Evolutionary conservation across 2,113 vertebrate genomes (phyloP), one percentile per base, ranked within the genome.

Genomic region (Hymenochirus boettgeri): DNA sequence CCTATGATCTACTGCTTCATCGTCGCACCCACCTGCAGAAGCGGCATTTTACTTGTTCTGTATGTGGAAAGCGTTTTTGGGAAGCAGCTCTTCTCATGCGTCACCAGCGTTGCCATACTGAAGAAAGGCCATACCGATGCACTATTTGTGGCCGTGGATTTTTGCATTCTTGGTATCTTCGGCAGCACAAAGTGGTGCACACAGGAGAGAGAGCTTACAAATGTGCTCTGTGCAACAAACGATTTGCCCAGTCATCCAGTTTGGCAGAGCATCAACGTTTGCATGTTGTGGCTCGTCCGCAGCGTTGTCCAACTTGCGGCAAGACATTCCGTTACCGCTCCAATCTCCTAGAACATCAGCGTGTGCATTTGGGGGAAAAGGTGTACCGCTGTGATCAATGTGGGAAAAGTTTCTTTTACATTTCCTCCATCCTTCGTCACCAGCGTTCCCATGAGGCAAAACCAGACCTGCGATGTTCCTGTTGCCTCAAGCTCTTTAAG

Each of bases 1-100:
- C 82, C 10, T 87, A 84, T 2, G 81, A 83, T 25, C 69, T 86
- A 15, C 77, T 86, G 2, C 72, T 83, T 17, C 85, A 87, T 57
- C 84, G 83, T 15, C 79, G 84, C 22, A 86, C 87, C 42, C 94
- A 96, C 75, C 78, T 92, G 42, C 88, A 82, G 39, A 90, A 92
- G 3, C 77, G 88, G 0, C 83, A 86, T 2, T 93, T 95, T 37
- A 80, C 88, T 4, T 96, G 93, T 58, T 89, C 92, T 0, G 88
- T 94, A 4, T 97, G 94, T 1, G 93, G 93, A 51, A 88, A 86
- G 42, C 83, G 91, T 8, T 96, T 97, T 59, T 89, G 89, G 73
- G 93, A 90, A 74, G 93, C 93, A 1, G 81, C 83, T 0, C 77
- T 94, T 50, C 86, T 97, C 23, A 84, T 91, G 92, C 79, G 82